A percentile compares a stretch with the other conserved stretches of the same genome.
Conservation (phyloP, 2,113 vertebrate genomes). For the Chrysemys picta region DNA sequence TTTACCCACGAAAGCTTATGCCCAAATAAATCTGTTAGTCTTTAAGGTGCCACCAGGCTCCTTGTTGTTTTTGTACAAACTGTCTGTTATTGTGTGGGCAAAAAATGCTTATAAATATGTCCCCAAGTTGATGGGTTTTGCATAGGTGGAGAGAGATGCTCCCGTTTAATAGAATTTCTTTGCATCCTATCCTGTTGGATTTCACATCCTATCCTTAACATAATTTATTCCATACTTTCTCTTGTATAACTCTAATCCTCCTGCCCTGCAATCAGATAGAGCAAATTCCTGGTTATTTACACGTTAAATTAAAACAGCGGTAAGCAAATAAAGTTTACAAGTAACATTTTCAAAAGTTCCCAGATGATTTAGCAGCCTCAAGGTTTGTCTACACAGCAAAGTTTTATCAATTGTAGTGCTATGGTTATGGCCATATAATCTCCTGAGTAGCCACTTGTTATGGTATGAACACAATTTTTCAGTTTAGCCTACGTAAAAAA, state of each 20-base stretch:
- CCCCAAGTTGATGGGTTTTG: neutral
- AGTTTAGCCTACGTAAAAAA: rapidly evolving
- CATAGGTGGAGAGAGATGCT: neutral
- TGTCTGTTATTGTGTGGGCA: neutral
- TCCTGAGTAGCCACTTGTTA: rapidly evolving
- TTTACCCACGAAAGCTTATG: too few species aligned
- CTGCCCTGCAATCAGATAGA: rapidly evolving
- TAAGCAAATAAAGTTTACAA: neutral
- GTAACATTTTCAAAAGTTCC: neutral
- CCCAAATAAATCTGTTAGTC: too few species aligned
- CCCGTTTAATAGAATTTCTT: neutral
- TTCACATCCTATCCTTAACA: neutral
- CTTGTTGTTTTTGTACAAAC: too few species aligned
- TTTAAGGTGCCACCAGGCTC: too few species aligned
- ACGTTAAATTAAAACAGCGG: neutral
- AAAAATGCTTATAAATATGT: neutral
- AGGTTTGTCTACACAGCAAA: neutral
- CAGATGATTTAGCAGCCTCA: rapidly evolving
- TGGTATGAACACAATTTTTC: neutral
- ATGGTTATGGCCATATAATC: neutral
- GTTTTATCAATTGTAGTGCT: neutral
- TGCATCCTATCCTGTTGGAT: neutral
- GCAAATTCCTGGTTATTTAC: neutral
- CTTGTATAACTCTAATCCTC: neutral
- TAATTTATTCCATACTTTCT: neutral